Base-by-base conservation (phyloP, 1,140 invertebrate genomes). In the Anastrepha ludens region DNA sequence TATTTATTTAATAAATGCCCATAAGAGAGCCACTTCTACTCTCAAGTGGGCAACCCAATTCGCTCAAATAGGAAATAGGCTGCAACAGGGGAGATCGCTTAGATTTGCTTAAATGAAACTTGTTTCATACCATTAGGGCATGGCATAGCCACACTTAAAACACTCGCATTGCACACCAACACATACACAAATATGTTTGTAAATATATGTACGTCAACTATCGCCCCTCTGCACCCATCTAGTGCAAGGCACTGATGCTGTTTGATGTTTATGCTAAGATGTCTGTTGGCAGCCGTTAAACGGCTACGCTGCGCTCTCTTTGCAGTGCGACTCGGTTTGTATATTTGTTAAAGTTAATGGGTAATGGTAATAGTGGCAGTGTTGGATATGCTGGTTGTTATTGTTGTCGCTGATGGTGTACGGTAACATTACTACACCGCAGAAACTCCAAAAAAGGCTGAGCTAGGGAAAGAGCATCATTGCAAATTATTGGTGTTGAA, bases 1-100 rank as follows among this genome's bases (percentile, higher is more conserved):
- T 29, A 81, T 81, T 81, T 81, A 81, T 81, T 81, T 55, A 81
- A 81, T 58, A 55, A 81, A 81, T 81, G 50, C 47, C 47, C 74
- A 81, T 55, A 81, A 81, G 74, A 81, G 44, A 55, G 44, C 7
- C 29, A 20, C 13, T 6, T 20, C 47, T 47, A 81, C 74, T 81
- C 74, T 81, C 74, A 55, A 55, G 74, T 55, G 74, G n/a, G 74
- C 47, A 74, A 15, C 70, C 70, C 41, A 47, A 74, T 17, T 39
- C 13, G 70, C 41, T 74, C 39, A 74, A 74, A 74, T 74, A 67
- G 64, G 64, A 67, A 67, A 74, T 74, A 74, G 8, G 41, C 8
- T 50, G 44, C 74, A 58, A 29, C 47, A 55, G 74, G 74, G 47
- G 74, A 81, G 74, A 3, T 81, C 3, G 17, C 74, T 55, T 50